Evolutionary conservation across 2,113 vertebrate genomes (phyloP).

Genomic region (Alexandromys fortis): DNA sequence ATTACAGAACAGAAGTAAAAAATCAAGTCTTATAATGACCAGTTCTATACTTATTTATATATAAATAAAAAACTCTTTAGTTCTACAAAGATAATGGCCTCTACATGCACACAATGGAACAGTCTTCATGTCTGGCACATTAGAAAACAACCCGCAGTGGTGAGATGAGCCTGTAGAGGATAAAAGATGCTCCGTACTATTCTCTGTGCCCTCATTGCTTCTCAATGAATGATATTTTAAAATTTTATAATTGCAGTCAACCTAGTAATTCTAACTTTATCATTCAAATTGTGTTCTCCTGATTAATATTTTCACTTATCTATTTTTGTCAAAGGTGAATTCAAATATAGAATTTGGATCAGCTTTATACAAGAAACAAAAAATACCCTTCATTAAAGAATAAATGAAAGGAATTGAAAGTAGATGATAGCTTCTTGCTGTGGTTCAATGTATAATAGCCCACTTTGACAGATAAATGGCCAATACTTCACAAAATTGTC

Average conservation of each 20-base stretch:
- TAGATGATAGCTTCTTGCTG: constrained; percentile 36
- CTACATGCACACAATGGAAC: not conserved
- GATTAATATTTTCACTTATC: constrained; percentile 57
- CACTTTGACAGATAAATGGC: constrained; percentile 73
- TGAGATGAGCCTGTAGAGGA: not conserved
- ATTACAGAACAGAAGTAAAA: constrained; percentile 22
- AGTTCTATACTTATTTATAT: not conserved
- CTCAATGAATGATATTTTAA: not conserved
- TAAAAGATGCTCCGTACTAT: not conserved
- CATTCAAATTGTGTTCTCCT: constrained; percentile 25
- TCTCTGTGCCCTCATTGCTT: constrained; percentile 5
- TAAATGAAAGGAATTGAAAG: constrained; percentile 66
- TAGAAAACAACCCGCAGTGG: not conserved
- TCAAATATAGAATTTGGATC: constrained; percentile 64
- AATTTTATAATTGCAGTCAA: constrained; percentile 11
- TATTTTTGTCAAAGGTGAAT: constrained; percentile 58
- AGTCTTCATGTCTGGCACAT: not conserved
- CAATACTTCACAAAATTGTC: constrained; percentile 75
- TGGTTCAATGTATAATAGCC: constrained; percentile 66
- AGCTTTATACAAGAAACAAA: not conserved
- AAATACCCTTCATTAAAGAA: not conserved
- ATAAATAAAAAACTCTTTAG: not conserved
- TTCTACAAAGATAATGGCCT: not conserved
- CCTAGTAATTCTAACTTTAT: constrained; percentile 54
- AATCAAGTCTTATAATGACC: not conserved